A percentile compares a stretch with the other conserved stretches of the same genome.
Conservation (phyloP, 2,888 invertebrate species). For the Lycocerus yunnanus region DNA sequence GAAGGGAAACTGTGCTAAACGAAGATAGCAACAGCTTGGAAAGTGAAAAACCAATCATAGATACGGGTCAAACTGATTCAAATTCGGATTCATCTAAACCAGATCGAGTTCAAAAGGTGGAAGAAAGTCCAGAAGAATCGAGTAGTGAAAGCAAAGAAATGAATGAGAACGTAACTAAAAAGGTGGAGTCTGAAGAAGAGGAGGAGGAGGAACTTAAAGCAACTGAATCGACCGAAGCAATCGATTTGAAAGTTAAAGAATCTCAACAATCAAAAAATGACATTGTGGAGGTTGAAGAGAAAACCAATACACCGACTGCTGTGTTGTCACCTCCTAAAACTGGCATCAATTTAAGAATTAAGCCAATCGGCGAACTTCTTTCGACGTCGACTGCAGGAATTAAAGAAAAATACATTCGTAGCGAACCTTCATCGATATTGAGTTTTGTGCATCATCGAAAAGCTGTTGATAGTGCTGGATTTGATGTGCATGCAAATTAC, state of each 20-base stretch:
- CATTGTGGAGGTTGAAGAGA: not conserved
- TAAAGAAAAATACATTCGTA: conserved; percentile 40
- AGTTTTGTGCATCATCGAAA: conserved; percentile 32
- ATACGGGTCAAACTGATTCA: conserved; percentile 32
- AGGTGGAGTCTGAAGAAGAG: not conserved
- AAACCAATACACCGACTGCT: not conserved
- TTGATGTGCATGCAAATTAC: conserved; percentile 33
- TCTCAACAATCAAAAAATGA: not conserved
- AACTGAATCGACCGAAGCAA: not conserved
- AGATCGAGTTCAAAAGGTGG: not conserved
- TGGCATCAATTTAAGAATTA: conserved; percentile 19
- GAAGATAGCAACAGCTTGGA: conserved; percentile 69
- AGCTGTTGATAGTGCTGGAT: conserved; percentile 40
- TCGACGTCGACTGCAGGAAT: conserved; percentile 31
- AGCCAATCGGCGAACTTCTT: conserved; percentile 20
- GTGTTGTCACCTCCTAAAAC: not conserved
- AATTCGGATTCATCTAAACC: conserved; percentile 22
- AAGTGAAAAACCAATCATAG: conserved; percentile 57
- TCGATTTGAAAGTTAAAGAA: not conserved
- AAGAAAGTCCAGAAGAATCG: not conserved
- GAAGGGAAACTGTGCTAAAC: conserved; percentile 68
- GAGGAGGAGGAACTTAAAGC: not conserved
- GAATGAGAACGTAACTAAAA: not conserved
- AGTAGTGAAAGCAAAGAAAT: not conserved
- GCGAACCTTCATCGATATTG: conserved; percentile 27